Base-by-base conservation (phyloP, 2,797 vertebrate species). In the Acanthiza pusilla region DNA sequence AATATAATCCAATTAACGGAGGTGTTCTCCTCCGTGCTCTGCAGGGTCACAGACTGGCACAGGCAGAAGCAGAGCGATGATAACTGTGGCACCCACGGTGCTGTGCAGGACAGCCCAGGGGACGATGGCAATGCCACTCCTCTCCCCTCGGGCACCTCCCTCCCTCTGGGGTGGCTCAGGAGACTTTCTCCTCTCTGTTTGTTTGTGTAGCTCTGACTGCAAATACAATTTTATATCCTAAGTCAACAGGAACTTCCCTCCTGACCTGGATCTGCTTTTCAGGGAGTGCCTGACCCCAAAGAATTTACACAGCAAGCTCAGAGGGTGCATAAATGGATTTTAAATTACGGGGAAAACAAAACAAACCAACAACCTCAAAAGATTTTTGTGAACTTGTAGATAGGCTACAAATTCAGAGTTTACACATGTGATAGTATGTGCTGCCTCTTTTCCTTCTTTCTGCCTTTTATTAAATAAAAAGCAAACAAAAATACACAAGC, bases 81-180 rank as follows among this genome's bases (percentile, higher is more conserved):
- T 11, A 38, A 57, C 5, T 9, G 8, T 38, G 40, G 29, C 16
- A 36, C 16, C 78, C 0, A 0, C 7, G 36, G n/a, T 25, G 22
- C 34, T 43, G 47, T 17, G 21, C 29, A 58, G 79, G 55, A 34
- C 32, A 47, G 23, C 51, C 54, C 38, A 58, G 23, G 7, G 54
- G 20, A 63, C 20, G 21, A 42, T 42, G 40, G 40, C 13, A 16
- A 42, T 42, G 40, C 40, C 40, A 42, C 40, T 42, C 40, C 5
- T 5, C 40, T 42, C 40, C 11, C 43, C 61, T 38, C 10, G 27
- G 29, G 71, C 63, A 58, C 58, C n/a, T 61, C 73, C 25, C 40
- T 75, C 54, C 50, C 65, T 47, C 38, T 55, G 72, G 58, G 47
- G 32, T 68, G 83, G 13, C 80, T 91, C 40, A 8, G 34, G 47